phyloP scores from a whole-genome alignment of 2,888 invertebrate genomes.

The Callyntrura guangdongensis region DNA sequence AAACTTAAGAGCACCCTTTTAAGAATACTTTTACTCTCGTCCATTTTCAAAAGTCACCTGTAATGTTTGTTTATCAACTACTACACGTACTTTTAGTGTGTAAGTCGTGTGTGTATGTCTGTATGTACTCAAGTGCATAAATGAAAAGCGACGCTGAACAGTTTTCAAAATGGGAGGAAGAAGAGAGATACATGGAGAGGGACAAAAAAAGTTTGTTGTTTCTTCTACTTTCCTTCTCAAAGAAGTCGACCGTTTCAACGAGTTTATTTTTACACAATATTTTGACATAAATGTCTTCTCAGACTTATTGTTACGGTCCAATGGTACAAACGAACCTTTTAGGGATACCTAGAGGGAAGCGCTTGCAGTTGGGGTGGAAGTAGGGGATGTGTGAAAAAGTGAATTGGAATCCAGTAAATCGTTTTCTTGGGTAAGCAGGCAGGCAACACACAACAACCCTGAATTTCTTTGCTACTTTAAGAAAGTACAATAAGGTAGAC shows the following conservation, averaged over 20 bases:
- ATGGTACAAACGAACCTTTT: not conserved
- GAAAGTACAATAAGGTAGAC: not conserved
- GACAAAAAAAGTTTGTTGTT: constrained; percentile 31
- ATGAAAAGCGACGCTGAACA: constrained; percentile 9
- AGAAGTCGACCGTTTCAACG: constrained; percentile 48
- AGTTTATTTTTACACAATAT: constrained; percentile 72
- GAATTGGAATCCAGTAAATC: constrained; percentile 2
- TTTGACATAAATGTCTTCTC: constrained; percentile 61
- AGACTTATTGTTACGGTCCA: constrained; percentile 41
- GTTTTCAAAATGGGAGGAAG: constrained; percentile 15
- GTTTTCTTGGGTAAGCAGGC: not conserved
- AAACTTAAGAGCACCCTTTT: not conserved
- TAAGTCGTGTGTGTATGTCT: no score
- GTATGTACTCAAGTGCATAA: not conserved
- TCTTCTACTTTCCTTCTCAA: constrained; percentile 32
- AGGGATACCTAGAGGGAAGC: not conserved
- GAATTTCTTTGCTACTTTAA: no score
- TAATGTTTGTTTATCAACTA: constrained; percentile 48
- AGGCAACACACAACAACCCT: not conserved
- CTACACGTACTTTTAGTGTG: no score
- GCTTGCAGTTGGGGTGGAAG: not conserved
- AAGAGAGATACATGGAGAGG: not conserved
- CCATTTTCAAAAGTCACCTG: constrained; percentile 33
- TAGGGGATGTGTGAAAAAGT: not conserved
- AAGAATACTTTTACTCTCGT: not conserved